A percentile compares a stretch with the other conserved stretches of the same genome.
These are phyloP conservation scores for Stichodactyla helianthus DNA, from an alignment of 64 coral and sea anemone genomes.

Conservation along the genomic window DNA sequence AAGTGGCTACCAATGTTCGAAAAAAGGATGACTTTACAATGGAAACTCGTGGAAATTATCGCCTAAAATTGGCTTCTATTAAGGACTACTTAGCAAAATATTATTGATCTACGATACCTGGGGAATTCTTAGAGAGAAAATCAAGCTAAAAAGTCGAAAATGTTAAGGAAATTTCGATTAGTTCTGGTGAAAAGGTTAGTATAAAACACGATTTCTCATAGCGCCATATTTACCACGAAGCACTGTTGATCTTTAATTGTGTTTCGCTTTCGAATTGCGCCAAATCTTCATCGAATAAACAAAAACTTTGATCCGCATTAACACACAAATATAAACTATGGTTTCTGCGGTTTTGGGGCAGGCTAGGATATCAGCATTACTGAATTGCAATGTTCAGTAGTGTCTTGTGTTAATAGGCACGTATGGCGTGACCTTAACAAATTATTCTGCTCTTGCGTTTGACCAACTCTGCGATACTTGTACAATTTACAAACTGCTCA, in stretches of 20 bases:
- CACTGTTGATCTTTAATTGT: not conserved
- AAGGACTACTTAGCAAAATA: not conserved
- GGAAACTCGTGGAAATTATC: not conserved
- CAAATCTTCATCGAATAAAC: not conserved
- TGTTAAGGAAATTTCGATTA: conserved; percentile 5
- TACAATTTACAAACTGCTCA: not conserved
- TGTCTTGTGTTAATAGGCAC: not conserved
- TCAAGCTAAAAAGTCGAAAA: not conserved
- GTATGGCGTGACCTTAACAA: conserved; percentile 4
- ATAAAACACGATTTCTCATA: not conserved
- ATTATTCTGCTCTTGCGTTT: conserved; percentile 1
- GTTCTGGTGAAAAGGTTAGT: conserved; percentile 1
- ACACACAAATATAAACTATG: not conserved
- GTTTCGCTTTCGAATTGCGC: not conserved
- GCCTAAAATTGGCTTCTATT: not conserved
- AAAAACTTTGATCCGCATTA: not conserved
- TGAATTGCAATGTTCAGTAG: not conserved
- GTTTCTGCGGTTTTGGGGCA: not conserved
- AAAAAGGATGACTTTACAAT: not conserved
- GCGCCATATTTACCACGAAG: not conserved
- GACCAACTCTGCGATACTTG: not conserved
- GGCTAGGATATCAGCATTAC: not conserved
- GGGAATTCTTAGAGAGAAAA: not conserved
- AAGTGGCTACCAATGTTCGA: not conserved
- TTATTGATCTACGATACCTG: not conserved